Conservation (phyloP, 2,888 invertebrate species). For the Apantesis nais region DNA sequence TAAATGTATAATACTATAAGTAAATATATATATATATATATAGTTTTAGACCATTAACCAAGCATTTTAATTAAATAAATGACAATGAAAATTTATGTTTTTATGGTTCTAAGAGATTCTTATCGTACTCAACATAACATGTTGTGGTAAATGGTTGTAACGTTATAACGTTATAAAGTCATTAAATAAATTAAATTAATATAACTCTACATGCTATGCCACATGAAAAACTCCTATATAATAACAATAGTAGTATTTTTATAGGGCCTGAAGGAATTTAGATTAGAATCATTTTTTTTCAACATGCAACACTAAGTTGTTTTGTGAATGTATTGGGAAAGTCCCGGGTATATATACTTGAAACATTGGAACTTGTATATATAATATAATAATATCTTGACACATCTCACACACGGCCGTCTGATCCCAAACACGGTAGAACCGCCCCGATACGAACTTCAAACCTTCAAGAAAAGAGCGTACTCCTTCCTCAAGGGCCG, state of each 20-base stretch:
- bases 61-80: neutral
- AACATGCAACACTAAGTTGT: neutral
- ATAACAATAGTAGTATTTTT: neutral
- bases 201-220: neutral
- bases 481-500: no score
- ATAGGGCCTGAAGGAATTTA: neutral
- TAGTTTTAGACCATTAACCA: neutral
- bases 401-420: no score
- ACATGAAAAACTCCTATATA: neutral
- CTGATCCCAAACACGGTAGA: no score
- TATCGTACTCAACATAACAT: neutral
- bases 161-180: neutral
- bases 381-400: no score
- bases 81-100: neutral
- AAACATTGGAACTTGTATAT: no score
- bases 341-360: neutral
- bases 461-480: no score
- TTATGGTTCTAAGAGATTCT: neutral
- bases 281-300: neutral
- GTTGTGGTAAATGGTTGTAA: neutral
- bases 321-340: neutral
- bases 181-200: slow-evolving; percentile 1
- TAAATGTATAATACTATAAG: no score
- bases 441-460: no score
- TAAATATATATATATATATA: no score